Evolutionary conservation across 2,888 invertebrate species (phyloP), one percentile per base, ranked within the genome.

Genomic region (Scrobipalpa atriplicella): DNA sequence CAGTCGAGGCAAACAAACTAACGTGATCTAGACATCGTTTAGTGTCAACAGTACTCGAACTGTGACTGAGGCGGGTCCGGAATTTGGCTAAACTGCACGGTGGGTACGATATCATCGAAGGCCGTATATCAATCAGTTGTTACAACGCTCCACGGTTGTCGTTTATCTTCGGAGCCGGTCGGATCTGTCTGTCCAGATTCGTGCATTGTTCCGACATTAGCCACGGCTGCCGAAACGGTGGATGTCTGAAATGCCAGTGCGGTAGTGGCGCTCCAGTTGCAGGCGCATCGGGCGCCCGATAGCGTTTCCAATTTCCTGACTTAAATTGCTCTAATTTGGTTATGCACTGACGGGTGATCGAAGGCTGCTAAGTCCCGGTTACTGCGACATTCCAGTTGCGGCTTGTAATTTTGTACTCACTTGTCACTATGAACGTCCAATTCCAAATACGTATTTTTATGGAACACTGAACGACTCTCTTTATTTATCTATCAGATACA

Each of bases 311-410:
- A 92, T 92, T 92, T 92, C 92, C 92, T 89, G 91, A 89, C 89
- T 90, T 89, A 91, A 91, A 92, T 92, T 92, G 90, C 88, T 89
- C 89, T 91, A 92, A 92, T 92, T 92, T 87, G 87, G 89, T 90
- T 90, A 90, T 90, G 85, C 82, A 81, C 86, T 89, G 90, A 87
- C 88, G 86, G 84, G 79, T 89, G 87, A 90, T 89, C 86, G 89
- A 87, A 88, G 83, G 80, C 80, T 82, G 79, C 82, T 81, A 81
- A 81, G 77, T 80, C 74, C 77, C 77, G 73, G 75, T 74, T 75
- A 76, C 80, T 74, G 78, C 80, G 83, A 81, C 81, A 81, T 78
- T 81, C 74, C 74, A 76, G 72, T 73, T 81, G 81, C 72, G 78
- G 77, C 77, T 74, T 78, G 80, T 82, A 83, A 83, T 82, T 83